These are phyloP conservation scores for Simalia tracyae DNA, from an alignment of 2,797 vertebrate genomes.

Conservation along the genomic window DNA sequence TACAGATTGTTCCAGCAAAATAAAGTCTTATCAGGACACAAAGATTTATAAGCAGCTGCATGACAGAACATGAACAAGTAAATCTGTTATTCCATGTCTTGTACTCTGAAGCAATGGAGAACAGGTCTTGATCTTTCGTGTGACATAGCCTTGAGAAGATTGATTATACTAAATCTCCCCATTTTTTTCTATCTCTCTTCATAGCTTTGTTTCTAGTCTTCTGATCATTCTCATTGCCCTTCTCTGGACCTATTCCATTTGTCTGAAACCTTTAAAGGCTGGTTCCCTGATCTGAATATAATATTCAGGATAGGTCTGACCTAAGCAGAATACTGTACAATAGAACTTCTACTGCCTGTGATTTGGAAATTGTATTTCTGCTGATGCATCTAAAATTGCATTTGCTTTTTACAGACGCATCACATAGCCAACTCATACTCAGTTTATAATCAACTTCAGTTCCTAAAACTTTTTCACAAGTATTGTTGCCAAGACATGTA, in stretches of 20 bases:
- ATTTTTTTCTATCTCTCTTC: neutral
- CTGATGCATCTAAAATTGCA: neutral
- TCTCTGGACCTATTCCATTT: neutral
- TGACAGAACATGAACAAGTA: neutral
- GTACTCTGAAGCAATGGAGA: neutral
- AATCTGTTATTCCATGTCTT: neutral
- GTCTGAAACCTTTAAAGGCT: neutral
- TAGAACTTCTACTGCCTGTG: neutral
- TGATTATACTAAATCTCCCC: neutral
- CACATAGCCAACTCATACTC: neutral
- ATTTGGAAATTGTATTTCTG: neutral
- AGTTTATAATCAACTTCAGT: neutral
- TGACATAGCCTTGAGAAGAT: neutral
- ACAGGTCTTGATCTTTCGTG: neutral
- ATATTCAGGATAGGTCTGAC: neutral
- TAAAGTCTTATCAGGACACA: neutral
- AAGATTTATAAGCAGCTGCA: neutral
- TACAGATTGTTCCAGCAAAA: neutral
- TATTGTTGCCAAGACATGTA: neutral
- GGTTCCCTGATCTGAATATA: neutral
- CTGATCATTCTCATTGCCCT: neutral
- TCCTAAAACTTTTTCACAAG: neutral
- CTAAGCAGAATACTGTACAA: neutral
- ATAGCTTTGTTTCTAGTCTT: neutral
- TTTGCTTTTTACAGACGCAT: neutral